Conservation (phyloP, 2,797 vertebrate species). For the Bryconaethiops microstoma region DNA sequence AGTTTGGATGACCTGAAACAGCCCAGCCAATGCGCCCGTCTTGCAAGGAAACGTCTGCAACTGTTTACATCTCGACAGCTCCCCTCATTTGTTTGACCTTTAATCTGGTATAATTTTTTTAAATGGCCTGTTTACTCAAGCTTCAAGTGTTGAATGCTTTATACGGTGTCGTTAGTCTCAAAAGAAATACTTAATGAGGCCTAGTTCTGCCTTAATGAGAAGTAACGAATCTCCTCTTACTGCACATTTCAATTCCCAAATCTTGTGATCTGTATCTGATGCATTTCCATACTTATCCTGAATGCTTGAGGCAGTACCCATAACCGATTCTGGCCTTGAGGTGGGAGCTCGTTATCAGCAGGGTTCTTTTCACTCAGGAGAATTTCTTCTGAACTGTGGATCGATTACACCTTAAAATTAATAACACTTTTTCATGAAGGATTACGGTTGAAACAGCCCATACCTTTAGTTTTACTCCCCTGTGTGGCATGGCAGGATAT, state of each 20-base stretch:
- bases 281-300: not conserved
- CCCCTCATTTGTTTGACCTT: slow-evolving; percentile 26
- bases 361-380: no score
- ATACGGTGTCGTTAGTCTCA: not conserved
- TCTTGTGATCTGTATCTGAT: not conserved
- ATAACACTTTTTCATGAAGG: no score
- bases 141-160: not conserved
- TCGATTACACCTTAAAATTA: no score
- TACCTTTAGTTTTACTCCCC: no score
- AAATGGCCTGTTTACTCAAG: slow-evolving; percentile 12
- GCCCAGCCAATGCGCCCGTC: not conserved
- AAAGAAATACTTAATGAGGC: not conserved
- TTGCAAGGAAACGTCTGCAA: not conserved
- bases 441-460: no score
- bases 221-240: not conserved
- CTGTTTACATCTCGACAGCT: slow-evolving; percentile 10
- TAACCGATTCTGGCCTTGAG: no score
- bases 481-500: no score
- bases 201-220: not conserved
- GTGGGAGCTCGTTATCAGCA: no score
- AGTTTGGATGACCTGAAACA: slow-evolving; percentile 3
- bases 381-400: no score
- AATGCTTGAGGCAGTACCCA: no score
- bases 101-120: not conserved
- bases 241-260: not conserved